Percentiles rank a stretch among this genome's conserved stretches.
These are phyloP conservation scores for Hydrotaea diabolus DNA, from an alignment of 2,888 invertebrate species.

Conservation along the genomic window DNA sequence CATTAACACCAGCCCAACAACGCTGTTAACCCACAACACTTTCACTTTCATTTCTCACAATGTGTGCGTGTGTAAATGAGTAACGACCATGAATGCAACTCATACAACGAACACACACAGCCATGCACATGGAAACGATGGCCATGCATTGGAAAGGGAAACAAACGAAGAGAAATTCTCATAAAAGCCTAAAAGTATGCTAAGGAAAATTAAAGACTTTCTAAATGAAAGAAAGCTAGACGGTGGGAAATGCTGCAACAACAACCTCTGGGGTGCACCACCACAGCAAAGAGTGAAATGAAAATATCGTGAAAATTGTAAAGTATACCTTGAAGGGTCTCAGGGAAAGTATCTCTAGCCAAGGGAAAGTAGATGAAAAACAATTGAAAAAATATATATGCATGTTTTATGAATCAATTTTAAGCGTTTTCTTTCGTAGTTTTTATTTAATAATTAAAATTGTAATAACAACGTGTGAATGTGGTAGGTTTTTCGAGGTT, in stretches of 20 bases:
- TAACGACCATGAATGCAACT: constrained; percentile 54
- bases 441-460: constrained; percentile 12
- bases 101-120: constrained; percentile 1
- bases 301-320: constrained; percentile 24
- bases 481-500: background rate
- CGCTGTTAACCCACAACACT: constrained; percentile 37
- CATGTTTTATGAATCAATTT: constrained; percentile 30
- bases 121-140: background rate
- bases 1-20: background rate
- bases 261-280: background rate
- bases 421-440: constrained; percentile 10
- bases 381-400: background rate
- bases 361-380: background rate
- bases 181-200: constrained; percentile 57
- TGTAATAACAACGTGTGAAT: constrained; percentile 28
- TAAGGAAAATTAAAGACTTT: constrained; percentile 58
- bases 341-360: background rate
- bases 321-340: constrained; percentile 58
- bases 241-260: constrained; percentile 8
- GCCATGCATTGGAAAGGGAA: constrained; percentile 13
- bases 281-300: background rate
- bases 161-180: constrained; percentile 43
- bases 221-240: constrained; percentile 27
- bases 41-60: constrained; percentile 52
- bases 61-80: constrained; percentile 26